Base-by-base conservation (phyloP, 2,113 vertebrate genomes). In the Emydura subglobosa region DNA sequence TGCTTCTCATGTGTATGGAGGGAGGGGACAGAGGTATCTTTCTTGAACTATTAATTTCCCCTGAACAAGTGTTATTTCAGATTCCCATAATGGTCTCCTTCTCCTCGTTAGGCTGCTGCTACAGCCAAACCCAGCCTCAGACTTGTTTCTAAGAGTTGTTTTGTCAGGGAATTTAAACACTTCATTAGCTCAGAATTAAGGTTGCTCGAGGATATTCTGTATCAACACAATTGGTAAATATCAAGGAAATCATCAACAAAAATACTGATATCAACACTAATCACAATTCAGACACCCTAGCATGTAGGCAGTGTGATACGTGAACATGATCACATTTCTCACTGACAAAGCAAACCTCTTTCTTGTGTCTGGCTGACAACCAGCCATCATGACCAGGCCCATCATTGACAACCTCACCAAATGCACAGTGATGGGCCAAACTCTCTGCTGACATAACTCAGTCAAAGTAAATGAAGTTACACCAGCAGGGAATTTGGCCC, bases 341-440 rank as follows among this genome's bases (percentile, higher is more conserved):
- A 19, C 31, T n/a, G 7, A 7, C 65, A 68, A 68, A 68, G 16
- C 34, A 29, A 59, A 59, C 11, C 24, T 59, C 27, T 11, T 59
- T 59, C 27, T 59, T 29, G n/a, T 19, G 17, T n/a, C 61, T 12
- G 34, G 31, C 31, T 65, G 13, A 65, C 17, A 68, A 16, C 65
- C 34, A 68, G 17, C 34, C 7, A n/a, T 16, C 34, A n/a, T 14
- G 9, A 7, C 9, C 34, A 21, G 1, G 2, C 34, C 3, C 7
- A n/a, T 34, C 19, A 16, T 34, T 68, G 34, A n/a, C 21, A 68
- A n/a, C 9, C 34, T 68, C 1, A 9, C 65, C 7, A n/a, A 39
- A 8, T 68, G 16, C 8, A 10, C 34, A n/a, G 39, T 9, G 8
- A 68, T 21, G 17, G 65, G 65, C 16, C 17, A 68, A 34, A n/a